Base-by-base conservation (phyloP, 1,140 invertebrate genomes). In the Centruroides vittatus region DNA sequence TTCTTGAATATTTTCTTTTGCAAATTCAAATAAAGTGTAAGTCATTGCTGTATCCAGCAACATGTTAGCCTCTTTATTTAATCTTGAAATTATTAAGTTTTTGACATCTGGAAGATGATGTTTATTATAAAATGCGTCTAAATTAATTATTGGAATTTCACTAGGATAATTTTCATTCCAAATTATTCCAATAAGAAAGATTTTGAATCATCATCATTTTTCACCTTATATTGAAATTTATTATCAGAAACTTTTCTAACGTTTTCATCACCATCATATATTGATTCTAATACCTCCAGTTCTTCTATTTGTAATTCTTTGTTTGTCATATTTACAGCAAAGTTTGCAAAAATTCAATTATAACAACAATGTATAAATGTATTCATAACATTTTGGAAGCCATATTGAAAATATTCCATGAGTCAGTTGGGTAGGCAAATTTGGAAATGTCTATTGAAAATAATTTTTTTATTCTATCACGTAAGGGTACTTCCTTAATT, bases 111-210 rank as follows among this genome's bases (percentile, higher is more conserved):
- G n/a, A n/a, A n/a, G n/a, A n/a, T n/a, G 75, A 74, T 90, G 85
- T 71, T 88, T 87, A 76, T 97, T 97, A 71, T 93, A 96, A 76
- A 96, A 97, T 46, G 88, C 83, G 70, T 94, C 85, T 77, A 97
- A 79, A 74, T 87, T 93, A 51, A 95, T 80, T 8, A 70, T 75
- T 47, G 93, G 92, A 66, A 82, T 80, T 65, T 85, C 84, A 52
- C 85, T 81, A 35, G 93, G 93, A 76, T 97, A 97, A 58, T 82
- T 82, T 5, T 82, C 78, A 46, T 82, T 82, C 92, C 92, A 97
- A 69, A 78, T 76, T 53, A 97, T 76, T 96, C 91, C 57, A 96
- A 70, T 51, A 95, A 70, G 75, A 95, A 91, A 13, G 89, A 88
- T 72, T 86, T 88, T 8, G 76, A 73, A 62, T 80, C 80, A 62